Evolutionary conservation across 2,888 invertebrate species (phyloP), one percentile per base, ranked within the genome.

Genomic region (Falcaria lacertinaria): DNA sequence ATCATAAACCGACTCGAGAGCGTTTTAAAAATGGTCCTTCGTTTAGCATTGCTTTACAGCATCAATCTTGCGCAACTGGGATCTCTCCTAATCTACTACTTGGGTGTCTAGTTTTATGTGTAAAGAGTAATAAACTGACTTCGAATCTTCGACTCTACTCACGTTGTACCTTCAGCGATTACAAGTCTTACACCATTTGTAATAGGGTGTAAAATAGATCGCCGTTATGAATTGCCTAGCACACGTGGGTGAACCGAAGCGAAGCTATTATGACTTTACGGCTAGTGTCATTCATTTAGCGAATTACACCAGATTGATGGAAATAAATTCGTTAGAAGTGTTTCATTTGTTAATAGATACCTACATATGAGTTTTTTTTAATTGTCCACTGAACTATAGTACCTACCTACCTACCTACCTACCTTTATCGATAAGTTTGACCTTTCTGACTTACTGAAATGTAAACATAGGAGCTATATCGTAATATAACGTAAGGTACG

Each of bases 61-160:
- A 51, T 57, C 56, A 57, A 60, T 56, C 65, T 85, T 85, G 79
- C 76, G 70, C 76, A 82, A 85, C 74, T 53, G 60, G 61, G 71
- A 73, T 72, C 70, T 69, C 65, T 74, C 61, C 64, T 81, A 80
- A 85, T 86, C 83, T 70, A 76, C 84, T 78, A 78, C 86, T 86
- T 87, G 87, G 87, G 87, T 85, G 87, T 87, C 85, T 85, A 72
- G 70, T 83, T 86, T 84, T 81, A 84, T 85, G 75, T 76, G 64
- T 61, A 75, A 79, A 76, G 64, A 67, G 74, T 69, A 74, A 83
- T 83, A 85, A 84, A 85, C 73, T 69, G 70, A 67, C 64, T 70
- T 56, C 64, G 63, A 64, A 54, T 64, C 64, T 70, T 56, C 64
- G 63, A 64, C 53, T 64, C 56, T 56, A 57, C 61, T 51, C 48